Conservation (phyloP, 2,888 invertebrate species). For the Cistogaster globosa region DNA sequence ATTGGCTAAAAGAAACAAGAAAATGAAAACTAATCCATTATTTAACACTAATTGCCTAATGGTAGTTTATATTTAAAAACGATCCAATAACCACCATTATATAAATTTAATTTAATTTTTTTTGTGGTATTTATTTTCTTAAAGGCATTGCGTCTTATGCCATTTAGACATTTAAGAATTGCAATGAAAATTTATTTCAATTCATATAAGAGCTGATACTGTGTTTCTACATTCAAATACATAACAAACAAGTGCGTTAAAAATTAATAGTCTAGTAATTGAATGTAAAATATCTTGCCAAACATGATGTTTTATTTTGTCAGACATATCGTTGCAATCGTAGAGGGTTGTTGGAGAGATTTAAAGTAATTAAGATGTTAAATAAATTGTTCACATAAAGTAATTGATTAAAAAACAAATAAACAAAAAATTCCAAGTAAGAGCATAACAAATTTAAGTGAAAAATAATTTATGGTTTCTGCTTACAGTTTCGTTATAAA, state of each 20-base stretch:
- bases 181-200: slow-evolving; percentile 48
- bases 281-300: slow-evolving; percentile 71
- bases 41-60: slow-evolving; percentile 68
- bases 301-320: slow-evolving; percentile 68
- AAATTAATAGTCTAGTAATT: slow-evolving; percentile 71
- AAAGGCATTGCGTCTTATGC: slow-evolving; percentile 58
- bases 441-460: slow-evolving; percentile 20
- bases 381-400: slow-evolving; percentile 67
- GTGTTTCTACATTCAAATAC: slow-evolving; percentile 21
- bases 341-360: slow-evolving; percentile 3
- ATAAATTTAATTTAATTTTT: not conserved
- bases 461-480: slow-evolving; percentile 67
- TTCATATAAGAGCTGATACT: not conserved
- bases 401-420: slow-evolving; percentile 63
- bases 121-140: slow-evolving; percentile 5
- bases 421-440: not conserved
- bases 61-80: slow-evolving; percentile 36
- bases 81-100: slow-evolving; percentile 39
- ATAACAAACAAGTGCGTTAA: slow-evolving; percentile 69
- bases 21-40: slow-evolving; percentile 60
- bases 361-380: slow-evolving; percentile 70
- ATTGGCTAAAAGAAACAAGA: slow-evolving; percentile 21
- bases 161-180: slow-evolving; percentile 55
- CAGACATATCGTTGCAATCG: slow-evolving; percentile 30
- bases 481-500: slow-evolving; percentile 50